Base-by-base conservation (phyloP, 2,888 invertebrate species). In the Fabriciana adippe region DNA sequence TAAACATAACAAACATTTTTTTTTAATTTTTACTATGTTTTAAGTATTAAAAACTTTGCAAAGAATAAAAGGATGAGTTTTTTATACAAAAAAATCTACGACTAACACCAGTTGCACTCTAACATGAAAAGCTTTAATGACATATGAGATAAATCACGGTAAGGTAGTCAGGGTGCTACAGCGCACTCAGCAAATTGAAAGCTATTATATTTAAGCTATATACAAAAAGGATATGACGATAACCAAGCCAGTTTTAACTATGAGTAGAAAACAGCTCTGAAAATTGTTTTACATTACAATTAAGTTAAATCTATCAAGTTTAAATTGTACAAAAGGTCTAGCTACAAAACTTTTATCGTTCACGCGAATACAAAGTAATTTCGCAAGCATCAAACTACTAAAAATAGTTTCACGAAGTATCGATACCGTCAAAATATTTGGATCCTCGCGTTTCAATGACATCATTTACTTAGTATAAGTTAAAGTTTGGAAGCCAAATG, bases 181-280 rank as follows among this genome's bases (percentile, higher is more conserved):
- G 72, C 47, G 73, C 79, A 76, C 78, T 78, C 76, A 74, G n/a
- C 50, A 64, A 57, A 56, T 57, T 64, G 45, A 35, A 55, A 21
- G 16, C 47, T 45, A 47, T 54, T 18, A 63, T 47, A 3, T 47
- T n/a, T 47, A 31, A n/a, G 31, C 47, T 63, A 48, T 47, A 62
- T 45, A n/a, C 5, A 55, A 59, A 48, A 48, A 2, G 11, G 13
- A 57, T 26, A 26, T 14, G 11, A 18, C 41, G 35, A 41, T 41
- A 41, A 41, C 35, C 11, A 41, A 41, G 3, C 35, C 35, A 41
- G 35, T 41, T 41, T 41, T 8, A 41, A 41, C 8, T 41, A 41
- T 41, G 35, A 41, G 11, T 41, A 41, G 35, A 41, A 8, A 41
- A 41, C 35, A 2, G 11, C 35, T 41, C 45, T 53, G 13, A 31